Evolutionary conservation across 2,888 invertebrate species (phyloP), one percentile per base, ranked within the genome.

Genomic region (Drosophila anomalipes): DNA sequence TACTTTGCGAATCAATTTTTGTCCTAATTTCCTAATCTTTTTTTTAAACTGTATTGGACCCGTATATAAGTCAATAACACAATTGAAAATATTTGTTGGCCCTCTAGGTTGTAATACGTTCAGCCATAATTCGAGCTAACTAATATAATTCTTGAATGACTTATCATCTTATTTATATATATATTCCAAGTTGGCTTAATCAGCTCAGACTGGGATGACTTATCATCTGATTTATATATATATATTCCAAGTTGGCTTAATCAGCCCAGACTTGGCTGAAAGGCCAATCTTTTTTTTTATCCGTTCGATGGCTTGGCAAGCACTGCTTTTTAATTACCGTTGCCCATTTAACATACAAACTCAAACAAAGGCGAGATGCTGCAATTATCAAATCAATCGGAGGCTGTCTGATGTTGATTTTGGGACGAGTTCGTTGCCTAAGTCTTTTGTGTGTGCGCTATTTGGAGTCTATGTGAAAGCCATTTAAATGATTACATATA

Each of bases 381-480:
- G 89, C 73, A 86, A 89, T 89, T 86, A 87, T 80, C 85, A 66
- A 83, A 85, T 88, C 86, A 81, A 85, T 70, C 81, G 83, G 74
- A 65, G 68, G 65, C 41, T 69, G 70, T 68, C 57, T 67, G 47
- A 26, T 47, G 70, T 83, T 82, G 87, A 76, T 82, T 74, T 86
- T 81, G 80, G 83, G 82, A 81, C 82, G 85, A 83, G 90, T 91
- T 90, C 79, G 89, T 89, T 87, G 83, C 90, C 83, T 74, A 86
- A 90, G 91, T 90, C 90, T 90, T 90, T 89, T 89, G 89, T 80
- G 32, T 74, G 51, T 71, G 78, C 39, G 74, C 22, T 35, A 49
- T 74, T 71, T 60, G 58, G 60, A 76, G 67, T 70, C 61, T 74
- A 75, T 87, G 79, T 79, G 83, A 87, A 85, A 89, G 86, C 81